Base-by-base conservation (phyloP, 2,113 vertebrate genomes). In the Mesembrinibis cayennensis region DNA sequence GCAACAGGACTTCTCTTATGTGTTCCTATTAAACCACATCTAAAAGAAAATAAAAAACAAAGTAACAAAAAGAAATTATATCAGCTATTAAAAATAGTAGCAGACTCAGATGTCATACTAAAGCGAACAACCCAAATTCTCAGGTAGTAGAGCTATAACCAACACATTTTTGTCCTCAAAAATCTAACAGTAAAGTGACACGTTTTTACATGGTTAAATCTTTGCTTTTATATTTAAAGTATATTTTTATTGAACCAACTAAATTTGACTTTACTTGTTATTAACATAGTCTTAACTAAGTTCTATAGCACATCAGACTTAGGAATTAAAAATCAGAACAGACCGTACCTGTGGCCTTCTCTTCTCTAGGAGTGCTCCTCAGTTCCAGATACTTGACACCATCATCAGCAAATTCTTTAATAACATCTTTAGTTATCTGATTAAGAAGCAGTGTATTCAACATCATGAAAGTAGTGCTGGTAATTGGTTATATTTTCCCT, bases 371-470 rank as follows among this genome's bases (percentile, higher is more conserved):
- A 53, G 99, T 99, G 96, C 99, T 99, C 92, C 99, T 98, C 63
- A 99, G 91, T 92, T 99, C 99, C 96, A 99, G 97, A 93, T 99
- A 99, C 95, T 99, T 99, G 62, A 99, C 99, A 63, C 99, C 99
- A 96, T 99, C 99, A 50, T 98, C 98, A 67, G 99, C 99, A 99
- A 99, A 99, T 95, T 99, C 99, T 90, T 97, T 99, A 96, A 99
- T 99, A 70, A 99, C 98, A 96, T 99, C 99, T 98, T 99, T 99
- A 45, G 99, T 99, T 97, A 99, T 98, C 99, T 99, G 94, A 91
- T 76, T 81, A 95, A 92, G 87, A 74, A 84, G 92, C 61, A 76
- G 63, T 3, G 49, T 36, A 72, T 50, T 56, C 20, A 87, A 44
- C 11, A 45, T 30, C 10, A 72, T 11, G 5, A 45, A 56, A 93